Evolutionary conservation across 2,888 invertebrate genomes (phyloP).

Genomic region (Alitta virens): DNA sequence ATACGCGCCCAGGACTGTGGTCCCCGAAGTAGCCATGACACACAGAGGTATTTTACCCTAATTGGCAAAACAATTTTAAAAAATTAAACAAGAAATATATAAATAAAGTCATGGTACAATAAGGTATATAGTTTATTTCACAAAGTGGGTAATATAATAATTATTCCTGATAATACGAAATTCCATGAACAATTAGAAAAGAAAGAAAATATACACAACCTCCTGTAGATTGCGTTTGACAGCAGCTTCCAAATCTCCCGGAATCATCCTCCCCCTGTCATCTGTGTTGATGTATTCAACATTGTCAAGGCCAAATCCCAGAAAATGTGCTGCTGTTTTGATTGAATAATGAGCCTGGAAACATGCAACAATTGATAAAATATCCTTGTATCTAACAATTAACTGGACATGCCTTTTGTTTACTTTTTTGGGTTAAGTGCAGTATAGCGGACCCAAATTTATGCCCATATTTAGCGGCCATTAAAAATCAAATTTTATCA

Average conservation of each 20-base stretch:
- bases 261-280: slow-evolving; percentile 69
- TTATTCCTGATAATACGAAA: no score
- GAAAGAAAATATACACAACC: not conserved
- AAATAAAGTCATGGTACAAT: no score
- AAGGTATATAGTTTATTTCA: no score
- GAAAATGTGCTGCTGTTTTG: slow-evolving; percentile 78
- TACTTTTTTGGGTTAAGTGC: no score
- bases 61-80: not conserved
- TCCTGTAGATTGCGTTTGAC: slow-evolving; percentile 54
- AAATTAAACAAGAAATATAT: no score
- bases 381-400: no score
- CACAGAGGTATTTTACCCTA: slow-evolving; percentile 62
- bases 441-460: no score
- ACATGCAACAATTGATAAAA: no score
- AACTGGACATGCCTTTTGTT: no score
- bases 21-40: slow-evolving; percentile 68
- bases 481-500: no score
- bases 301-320: slow-evolving; percentile 82
- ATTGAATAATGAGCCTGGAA: slow-evolving; percentile 74
- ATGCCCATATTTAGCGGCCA: no score
- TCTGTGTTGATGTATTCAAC: slow-evolving; percentile 74
- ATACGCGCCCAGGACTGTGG: slow-evolving; percentile 85
- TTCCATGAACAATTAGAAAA: not conserved
- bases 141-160: no score
- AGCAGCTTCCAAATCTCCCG: slow-evolving; percentile 66